Percentiles rank a stretch among this genome's conserved stretches.
Conservation (phyloP, 2,888 invertebrate genomes). For the Catocala sponsa region DNA sequence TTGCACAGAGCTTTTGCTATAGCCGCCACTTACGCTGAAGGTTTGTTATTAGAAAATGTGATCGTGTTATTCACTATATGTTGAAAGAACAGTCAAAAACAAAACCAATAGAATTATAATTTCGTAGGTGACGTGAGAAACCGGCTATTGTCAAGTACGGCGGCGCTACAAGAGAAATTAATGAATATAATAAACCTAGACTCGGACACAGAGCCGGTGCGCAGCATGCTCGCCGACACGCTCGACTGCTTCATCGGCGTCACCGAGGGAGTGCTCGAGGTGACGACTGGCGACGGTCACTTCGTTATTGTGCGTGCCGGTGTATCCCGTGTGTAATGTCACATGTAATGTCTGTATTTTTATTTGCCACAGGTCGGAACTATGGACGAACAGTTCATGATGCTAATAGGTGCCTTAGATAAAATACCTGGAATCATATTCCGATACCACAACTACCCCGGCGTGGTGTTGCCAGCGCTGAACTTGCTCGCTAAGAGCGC, state of each 20-base stretch:
- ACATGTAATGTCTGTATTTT: not conserved
- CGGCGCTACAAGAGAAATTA: slow-evolving; percentile 75
- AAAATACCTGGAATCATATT: slow-evolving; percentile 91
- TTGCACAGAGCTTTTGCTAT: slow-evolving; percentile 92
- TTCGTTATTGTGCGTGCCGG: not conserved
- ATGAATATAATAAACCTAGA: slow-evolving; percentile 90
- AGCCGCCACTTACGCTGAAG: slow-evolving; percentile 86
- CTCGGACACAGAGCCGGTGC: slow-evolving; percentile 83
- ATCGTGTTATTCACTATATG: no score
- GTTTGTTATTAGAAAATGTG: slow-evolving; percentile 48
- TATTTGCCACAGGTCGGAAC: slow-evolving; percentile 74
- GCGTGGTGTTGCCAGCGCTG: slow-evolving; percentile 91
- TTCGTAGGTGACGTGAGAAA: slow-evolving; percentile 76
- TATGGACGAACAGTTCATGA: slow-evolving; percentile 82
- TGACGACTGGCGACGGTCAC: slow-evolving; percentile 34
- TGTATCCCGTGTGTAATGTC: no score
- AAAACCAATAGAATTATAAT: no score
- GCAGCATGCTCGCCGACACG: slow-evolving; percentile 90
- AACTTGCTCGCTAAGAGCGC: slow-evolving; percentile 91
- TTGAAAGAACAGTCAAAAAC: no score
- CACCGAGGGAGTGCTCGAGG: slow-evolving; percentile 89
- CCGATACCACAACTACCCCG: slow-evolving; percentile 93
- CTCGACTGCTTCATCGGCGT: slow-evolving; percentile 93
- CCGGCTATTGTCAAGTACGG: slow-evolving; percentile 74
- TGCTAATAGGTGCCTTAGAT: slow-evolving; percentile 89